phyloP scores from a whole-genome alignment of 2,888 invertebrate genomes.

The Periphyllus acericola region DNA sequence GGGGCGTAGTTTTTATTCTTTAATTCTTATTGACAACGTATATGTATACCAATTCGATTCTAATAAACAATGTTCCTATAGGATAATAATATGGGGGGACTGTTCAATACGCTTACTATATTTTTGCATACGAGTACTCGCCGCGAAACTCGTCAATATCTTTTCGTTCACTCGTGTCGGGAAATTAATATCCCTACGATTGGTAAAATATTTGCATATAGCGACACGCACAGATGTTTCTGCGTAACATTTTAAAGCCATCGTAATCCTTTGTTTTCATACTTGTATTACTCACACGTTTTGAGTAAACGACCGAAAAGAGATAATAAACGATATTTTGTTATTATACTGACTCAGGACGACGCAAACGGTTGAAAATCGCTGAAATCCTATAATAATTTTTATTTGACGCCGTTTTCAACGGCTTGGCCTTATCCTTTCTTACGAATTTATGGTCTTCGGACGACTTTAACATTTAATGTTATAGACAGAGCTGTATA shows the following conservation, averaged over 20 bases:
- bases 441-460: not conserved
- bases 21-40: not conserved
- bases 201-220: constrained; percentile 44
- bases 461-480: not conserved
- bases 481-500: not conserved
- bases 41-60: not conserved
- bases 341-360: not conserved
- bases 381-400: constrained; percentile 18
- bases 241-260: constrained; percentile 12
- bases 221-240: not conserved
- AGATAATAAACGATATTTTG: not conserved
- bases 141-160: not conserved
- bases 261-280: not conserved
- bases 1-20: not conserved
- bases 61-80: not conserved
- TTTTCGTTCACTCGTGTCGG: not conserved
- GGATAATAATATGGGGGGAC: not conserved
- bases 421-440: not conserved
- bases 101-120: not conserved
- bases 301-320: constrained; percentile 13
- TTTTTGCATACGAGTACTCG: too few species aligned
- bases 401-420: constrained; percentile 1
- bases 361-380: constrained; percentile 20
- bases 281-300: constrained; percentile 41
- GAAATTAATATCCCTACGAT: constrained; percentile 8